Evolutionary conservation across 2,888 invertebrate species (phyloP).

Genomic region (Frankliniella fusca): DNA sequence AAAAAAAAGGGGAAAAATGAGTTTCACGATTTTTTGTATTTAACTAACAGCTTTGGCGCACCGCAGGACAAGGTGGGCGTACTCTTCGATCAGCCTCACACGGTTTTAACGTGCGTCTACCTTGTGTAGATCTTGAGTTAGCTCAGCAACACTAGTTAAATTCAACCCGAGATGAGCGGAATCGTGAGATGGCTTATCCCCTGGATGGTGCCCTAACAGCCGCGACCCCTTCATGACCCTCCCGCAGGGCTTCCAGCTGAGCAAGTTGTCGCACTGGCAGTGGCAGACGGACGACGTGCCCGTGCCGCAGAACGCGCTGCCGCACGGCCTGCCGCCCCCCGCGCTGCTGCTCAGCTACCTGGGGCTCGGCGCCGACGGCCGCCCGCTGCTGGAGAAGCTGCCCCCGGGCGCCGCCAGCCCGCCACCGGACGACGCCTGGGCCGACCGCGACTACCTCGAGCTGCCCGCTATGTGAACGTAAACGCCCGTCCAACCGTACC

Average conservation of each 20-base stretch:
- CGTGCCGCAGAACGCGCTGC: slow-evolving; percentile 62
- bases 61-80: no score
- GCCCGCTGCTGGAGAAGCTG: slow-evolving; percentile 51
- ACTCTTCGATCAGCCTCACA: no score
- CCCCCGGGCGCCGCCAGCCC: slow-evolving; percentile 50
- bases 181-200: no score
- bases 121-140: no score
- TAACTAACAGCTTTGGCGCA: no score
- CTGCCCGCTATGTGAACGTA: slow-evolving; percentile 45
- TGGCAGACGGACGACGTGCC: slow-evolving; percentile 54
- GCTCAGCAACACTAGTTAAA: no score
- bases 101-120: no score
- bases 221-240: neutral
- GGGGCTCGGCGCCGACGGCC: slow-evolving; percentile 2
- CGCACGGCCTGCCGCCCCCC: slow-evolving; percentile 51
- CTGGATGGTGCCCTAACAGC: no score
- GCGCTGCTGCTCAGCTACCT: slow-evolving; percentile 47
- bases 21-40: no score
- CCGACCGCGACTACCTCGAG: slow-evolving; percentile 64
- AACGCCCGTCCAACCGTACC: no score
- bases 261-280: slow-evolving; percentile 52
- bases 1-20: no score
- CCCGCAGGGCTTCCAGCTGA: slow-evolving; percentile 58
- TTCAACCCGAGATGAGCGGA: no score
- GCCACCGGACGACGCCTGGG: slow-evolving; percentile 60